phyloP scores from a whole-genome alignment of 2,888 invertebrate species.

The Conops quadrifasciatus region DNA sequence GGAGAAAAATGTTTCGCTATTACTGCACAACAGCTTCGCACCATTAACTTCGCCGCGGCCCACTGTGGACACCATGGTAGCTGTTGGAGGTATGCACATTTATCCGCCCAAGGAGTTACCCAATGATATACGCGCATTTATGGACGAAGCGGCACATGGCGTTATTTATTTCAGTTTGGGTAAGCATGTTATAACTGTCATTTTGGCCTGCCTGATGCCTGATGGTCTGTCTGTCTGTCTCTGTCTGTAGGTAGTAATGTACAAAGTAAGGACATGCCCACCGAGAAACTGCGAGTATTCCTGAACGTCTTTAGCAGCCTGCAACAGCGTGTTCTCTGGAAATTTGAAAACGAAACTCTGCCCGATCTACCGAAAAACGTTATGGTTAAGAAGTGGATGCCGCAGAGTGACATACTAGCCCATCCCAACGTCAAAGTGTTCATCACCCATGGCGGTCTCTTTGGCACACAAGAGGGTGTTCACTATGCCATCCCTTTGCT shows the following conservation, averaged over 20 bases:
- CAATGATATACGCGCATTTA: slow-evolving; percentile 61
- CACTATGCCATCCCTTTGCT: slow-evolving; percentile 65
- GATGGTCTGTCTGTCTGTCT: no score
- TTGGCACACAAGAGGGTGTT: slow-evolving; percentile 65
- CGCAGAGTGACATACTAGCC: slow-evolving; percentile 67
- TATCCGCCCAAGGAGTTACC: slow-evolving; percentile 60
- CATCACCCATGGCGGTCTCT: slow-evolving; percentile 65
- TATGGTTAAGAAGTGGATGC: slow-evolving; percentile 67
- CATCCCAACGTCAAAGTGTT: slow-evolving; percentile 65
- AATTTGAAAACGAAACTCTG: slow-evolving; percentile 65
- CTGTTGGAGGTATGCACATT: slow-evolving; percentile 70
- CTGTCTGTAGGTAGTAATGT: slow-evolving; percentile 64
- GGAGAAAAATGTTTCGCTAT: slow-evolving; percentile 65
- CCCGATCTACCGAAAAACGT: slow-evolving; percentile 64
- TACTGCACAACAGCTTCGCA: slow-evolving; percentile 67
- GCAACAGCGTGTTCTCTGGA: slow-evolving; percentile 66
- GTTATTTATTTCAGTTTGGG: slow-evolving; percentile 67
- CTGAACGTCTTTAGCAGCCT: slow-evolving; percentile 63
- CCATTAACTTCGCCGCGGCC: slow-evolving; percentile 66
- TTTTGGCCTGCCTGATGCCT: no score
- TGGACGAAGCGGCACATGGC: slow-evolving; percentile 64
- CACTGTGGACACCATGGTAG: slow-evolving; percentile 64
- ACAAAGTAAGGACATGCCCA: slow-evolving; percentile 64
- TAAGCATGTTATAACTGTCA: slow-evolving; percentile 36
- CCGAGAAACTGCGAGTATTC: slow-evolving; percentile 60